These are phyloP conservation scores for Actinostola sp. DNA, from an alignment of 92 coral and sea anemone species.

Conservation along the genomic window DNA sequence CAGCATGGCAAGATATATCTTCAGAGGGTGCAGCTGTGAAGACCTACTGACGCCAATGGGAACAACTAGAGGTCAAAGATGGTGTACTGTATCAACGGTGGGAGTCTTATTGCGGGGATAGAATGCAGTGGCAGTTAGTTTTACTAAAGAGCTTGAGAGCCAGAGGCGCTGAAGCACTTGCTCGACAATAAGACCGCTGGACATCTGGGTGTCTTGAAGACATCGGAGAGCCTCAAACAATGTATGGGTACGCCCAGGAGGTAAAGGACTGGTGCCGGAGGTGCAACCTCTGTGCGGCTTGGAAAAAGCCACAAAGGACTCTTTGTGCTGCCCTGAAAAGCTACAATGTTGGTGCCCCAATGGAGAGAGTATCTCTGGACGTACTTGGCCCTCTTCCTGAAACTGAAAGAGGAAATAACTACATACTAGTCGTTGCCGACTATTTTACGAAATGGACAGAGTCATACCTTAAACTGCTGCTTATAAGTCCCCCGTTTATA, in stretches of 20 bases:
- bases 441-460: no score
- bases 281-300: constrained; percentile 30
- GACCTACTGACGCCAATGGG: constrained; percentile 46
- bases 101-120: constrained; percentile 16
- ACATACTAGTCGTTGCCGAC: no score
- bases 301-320: constrained; percentile 7
- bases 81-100: constrained; percentile 16
- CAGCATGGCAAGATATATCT: constrained; percentile 28
- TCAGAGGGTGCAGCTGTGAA: constrained; percentile 34
- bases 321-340: constrained; percentile 20
- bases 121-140: constrained; percentile 12
- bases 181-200: constrained; percentile 28
- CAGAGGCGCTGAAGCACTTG: constrained; percentile 1
- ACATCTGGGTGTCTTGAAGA: constrained; percentile 8
- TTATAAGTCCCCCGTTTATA: no score
- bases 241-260: constrained; percentile 11
- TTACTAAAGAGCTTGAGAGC: constrained; percentile 14
- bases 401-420: constrained; percentile 10
- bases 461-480: no score
- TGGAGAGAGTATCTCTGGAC: constrained; percentile 44
- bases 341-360: constrained; percentile 25
- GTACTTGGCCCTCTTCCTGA: constrained; percentile 37
- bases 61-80: constrained; percentile 1
- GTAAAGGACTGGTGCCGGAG: constrained; percentile 26
- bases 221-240: constrained; percentile 11